Base-by-base conservation (phyloP, 2,113 vertebrate species). In the Lophotis ruficrista region DNA sequence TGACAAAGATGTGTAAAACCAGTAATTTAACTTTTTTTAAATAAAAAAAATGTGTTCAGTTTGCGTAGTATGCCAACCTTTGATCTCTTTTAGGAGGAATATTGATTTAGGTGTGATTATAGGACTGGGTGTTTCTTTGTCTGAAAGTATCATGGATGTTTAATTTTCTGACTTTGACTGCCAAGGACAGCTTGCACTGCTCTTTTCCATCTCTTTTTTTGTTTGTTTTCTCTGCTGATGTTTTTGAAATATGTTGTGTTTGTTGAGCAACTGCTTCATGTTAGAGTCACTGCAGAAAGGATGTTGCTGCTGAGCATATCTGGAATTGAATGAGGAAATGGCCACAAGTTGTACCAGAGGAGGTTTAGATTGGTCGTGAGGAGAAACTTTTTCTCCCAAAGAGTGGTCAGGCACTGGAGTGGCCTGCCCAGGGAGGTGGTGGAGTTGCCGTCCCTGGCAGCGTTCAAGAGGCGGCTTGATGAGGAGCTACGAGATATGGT, bases 31-130 rank as follows among this genome's bases (percentile, higher is more conserved):
- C 16, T 43, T 50, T 77, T 53, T 82, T 61, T 10, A 25, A 56
- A 8, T 1, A 0, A 21, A 62, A 38, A 48, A 43, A 27, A 17
- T 4, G 1, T 21, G 10, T 61, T 77, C n/a, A 24, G 7, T 62
- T 53, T 66, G 35, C n/a, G 81, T 70, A 10, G 22, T 41, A 43
- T 60, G 62, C 31, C 79, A 62, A 27, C 22, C 35, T 89, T 77
- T 2, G 3, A n/a, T 68, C 19, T 48, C 1, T 24, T 48, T 64
- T 37, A 79, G 65, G 30, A 78, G 43, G 48, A 73, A 15, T 41
- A 20, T 27, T 48, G n/a, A 19, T 65, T 64, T 54, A 71, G 31
- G 27, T 0, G 8, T 64, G 48, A 30, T 87, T 23, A 6, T 17
- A 45, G 41, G 69, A 33, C 28, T 50, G 23, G 28, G 18, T 65